phyloP scores from a whole-genome alignment of 1,140 invertebrate species.

The Drosophila sechellia region DNA sequence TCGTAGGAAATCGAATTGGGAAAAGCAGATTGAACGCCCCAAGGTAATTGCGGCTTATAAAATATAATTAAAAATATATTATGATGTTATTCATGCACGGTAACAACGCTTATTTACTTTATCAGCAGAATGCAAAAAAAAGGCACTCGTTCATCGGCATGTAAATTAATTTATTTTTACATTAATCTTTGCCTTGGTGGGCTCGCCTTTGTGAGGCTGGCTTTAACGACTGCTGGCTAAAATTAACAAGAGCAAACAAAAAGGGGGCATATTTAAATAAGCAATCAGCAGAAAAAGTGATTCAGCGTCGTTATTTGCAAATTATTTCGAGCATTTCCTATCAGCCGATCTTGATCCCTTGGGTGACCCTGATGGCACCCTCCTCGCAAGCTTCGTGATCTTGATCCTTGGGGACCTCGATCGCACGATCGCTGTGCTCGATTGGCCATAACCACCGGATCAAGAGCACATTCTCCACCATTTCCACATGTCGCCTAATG shows the following conservation, averaged over 20 bases:
- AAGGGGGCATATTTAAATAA: background rate
- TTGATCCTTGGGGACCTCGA: conserved; percentile 7
- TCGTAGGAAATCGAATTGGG: background rate
- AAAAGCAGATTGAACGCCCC: conserved; percentile 3
- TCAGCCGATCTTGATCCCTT: conserved; percentile 10
- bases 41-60: conserved; percentile 45
- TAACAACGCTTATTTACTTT: conserved; percentile 1
- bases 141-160: conserved; percentile 16
- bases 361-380: background rate
- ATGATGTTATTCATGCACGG: conserved; percentile 18
- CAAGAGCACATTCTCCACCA: conserved; percentile 19
- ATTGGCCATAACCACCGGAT: conserved; percentile 30
- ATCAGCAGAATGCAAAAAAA: conserved; percentile 19
- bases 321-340: background rate
- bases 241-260: conserved; percentile 7
- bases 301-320: background rate
- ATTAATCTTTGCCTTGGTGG: conserved; percentile 30
- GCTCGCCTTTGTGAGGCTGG: conserved; percentile 23
- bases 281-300: conserved; percentile 1
- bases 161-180: conserved; percentile 46
- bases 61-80: conserved; percentile 49
- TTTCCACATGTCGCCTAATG: conserved; percentile 43
- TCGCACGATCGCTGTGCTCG: conserved; percentile 7
- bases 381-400: background rate
- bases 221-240: conserved; percentile 26